Evolutionary conservation across 2,888 invertebrate species (phyloP).

Genomic region (Drosophila mimetica): DNA sequence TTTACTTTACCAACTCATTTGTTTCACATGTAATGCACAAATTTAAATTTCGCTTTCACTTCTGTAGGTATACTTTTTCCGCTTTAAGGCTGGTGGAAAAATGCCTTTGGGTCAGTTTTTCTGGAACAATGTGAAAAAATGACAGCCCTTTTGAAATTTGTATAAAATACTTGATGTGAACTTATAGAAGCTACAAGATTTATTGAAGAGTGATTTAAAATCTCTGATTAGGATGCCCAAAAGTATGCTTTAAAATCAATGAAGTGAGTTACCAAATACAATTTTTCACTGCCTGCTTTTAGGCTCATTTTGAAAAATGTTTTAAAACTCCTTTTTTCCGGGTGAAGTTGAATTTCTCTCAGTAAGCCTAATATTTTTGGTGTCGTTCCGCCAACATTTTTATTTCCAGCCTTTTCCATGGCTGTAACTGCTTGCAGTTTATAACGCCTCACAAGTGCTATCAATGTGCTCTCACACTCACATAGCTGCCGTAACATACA

Average conservation of each 20-base stretch:
- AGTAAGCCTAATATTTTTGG: background rate
- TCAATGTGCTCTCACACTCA: constrained; percentile 64
- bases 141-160: too few species aligned
- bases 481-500: constrained; percentile 17
- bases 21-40: constrained; percentile 22
- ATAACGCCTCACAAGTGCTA: constrained; percentile 78
- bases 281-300: too few species aligned
- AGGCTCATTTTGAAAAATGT: too few species aligned
- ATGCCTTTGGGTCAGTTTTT: constrained; percentile 18
- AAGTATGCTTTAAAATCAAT: background rate
- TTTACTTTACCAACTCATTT: constrained; percentile 11
- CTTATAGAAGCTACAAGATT: too few species aligned
- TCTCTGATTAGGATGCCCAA: background rate
- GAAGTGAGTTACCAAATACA: too few species aligned
- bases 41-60: constrained; percentile 23
- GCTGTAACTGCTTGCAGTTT: constrained; percentile 76
- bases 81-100: background rate
- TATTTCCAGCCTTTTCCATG: constrained; percentile 8
- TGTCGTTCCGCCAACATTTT: background rate
- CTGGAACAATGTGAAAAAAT: background rate
- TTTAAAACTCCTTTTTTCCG: background rate
- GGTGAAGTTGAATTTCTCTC: background rate
- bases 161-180: too few species aligned
- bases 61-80: constrained; percentile 2
- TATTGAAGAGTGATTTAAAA: background rate